Conservation (phyloP, 2,888 invertebrate species). For the Baronia brevicornis region DNA sequence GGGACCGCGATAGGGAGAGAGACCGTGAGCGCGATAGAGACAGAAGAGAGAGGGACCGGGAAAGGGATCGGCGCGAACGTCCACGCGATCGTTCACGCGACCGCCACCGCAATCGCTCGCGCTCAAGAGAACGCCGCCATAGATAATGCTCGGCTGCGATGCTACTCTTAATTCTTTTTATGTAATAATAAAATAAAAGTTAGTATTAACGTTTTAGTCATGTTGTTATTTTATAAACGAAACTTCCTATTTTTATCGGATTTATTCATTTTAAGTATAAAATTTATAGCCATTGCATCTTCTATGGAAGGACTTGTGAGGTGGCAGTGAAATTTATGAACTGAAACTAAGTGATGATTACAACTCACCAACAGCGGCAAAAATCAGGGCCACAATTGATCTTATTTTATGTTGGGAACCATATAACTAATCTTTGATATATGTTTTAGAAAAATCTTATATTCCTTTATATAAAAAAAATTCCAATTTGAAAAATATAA, state of each 20-base stretch:
- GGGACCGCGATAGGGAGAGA: slow-evolving; percentile 44
- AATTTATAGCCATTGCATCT: no score
- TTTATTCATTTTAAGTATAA: no score
- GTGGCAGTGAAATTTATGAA: no score
- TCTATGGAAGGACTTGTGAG: no score
- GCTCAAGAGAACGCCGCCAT: slow-evolving; percentile 45
- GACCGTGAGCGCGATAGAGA: slow-evolving; percentile 41
- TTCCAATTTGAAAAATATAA: no score
- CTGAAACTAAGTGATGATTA: no score
- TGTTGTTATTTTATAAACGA: slow-evolving; percentile 11
- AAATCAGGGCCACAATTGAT: no score
- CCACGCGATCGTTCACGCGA: slow-evolving; percentile 28
- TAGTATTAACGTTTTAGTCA: slow-evolving; percentile 42
- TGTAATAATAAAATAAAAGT: slow-evolving; percentile 37
- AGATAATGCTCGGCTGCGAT: slow-evolving; percentile 45
- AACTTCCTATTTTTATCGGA: background rate
- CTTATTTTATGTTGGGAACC: no score
- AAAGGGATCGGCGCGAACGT: slow-evolving; percentile 30
- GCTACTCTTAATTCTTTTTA: slow-evolving; percentile 27
- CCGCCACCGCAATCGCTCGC: slow-evolving; percentile 22
- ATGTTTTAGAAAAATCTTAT: no score
- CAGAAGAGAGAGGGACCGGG: slow-evolving; percentile 27
- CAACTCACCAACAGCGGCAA: no score
- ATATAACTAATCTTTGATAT: no score
- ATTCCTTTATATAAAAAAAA: no score